Percentiles rank a stretch among this genome's conserved stretches.
These are phyloP conservation scores for Cheilosia urbana DNA, from an alignment of 2,888 invertebrate species.

Conservation along the genomic window DNA sequence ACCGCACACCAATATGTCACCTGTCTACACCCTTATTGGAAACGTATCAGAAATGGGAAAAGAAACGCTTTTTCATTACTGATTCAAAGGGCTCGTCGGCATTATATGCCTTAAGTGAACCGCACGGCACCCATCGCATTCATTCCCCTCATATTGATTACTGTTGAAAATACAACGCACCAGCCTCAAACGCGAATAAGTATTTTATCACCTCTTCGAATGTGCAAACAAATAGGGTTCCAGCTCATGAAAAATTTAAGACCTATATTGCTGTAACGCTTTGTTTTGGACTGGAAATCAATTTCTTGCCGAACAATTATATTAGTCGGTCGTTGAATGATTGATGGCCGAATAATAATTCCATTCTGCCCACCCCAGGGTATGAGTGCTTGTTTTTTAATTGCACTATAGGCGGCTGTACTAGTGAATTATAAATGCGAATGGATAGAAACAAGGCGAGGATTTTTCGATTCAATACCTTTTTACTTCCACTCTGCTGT, in stretches of 20 bases:
- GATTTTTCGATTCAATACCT: background rate
- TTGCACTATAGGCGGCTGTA: background rate
- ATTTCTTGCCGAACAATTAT: conserved; percentile 16
- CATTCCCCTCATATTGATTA: conserved; percentile 2
- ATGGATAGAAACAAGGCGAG: conserved; percentile 12
- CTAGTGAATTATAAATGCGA: conserved; percentile 18
- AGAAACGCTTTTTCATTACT: conserved; percentile 43
- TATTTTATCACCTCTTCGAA: conserved; percentile 28
- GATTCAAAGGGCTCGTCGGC: conserved; percentile 3
- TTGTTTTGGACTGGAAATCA: background rate
- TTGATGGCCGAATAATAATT: conserved; percentile 9
- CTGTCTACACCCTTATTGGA: background rate
- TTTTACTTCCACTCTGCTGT: background rate
- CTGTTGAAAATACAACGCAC: conserved; percentile 32
- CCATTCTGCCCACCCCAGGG: conserved; percentile 4
- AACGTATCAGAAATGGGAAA: conserved; percentile 19
- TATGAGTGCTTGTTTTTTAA: conserved; percentile 6
- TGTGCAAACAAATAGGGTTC: conserved; percentile 21
- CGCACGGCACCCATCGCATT: background rate
- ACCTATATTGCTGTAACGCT: background rate
- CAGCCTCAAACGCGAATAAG: background rate
- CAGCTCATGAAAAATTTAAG: background rate
- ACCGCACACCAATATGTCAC: background rate
- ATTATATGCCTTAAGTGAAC: conserved; percentile 1
- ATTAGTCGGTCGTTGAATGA: conserved; percentile 13